Conservation (phyloP, 2,113 vertebrate genomes). For the Erythrocercus mccallii region DNA sequence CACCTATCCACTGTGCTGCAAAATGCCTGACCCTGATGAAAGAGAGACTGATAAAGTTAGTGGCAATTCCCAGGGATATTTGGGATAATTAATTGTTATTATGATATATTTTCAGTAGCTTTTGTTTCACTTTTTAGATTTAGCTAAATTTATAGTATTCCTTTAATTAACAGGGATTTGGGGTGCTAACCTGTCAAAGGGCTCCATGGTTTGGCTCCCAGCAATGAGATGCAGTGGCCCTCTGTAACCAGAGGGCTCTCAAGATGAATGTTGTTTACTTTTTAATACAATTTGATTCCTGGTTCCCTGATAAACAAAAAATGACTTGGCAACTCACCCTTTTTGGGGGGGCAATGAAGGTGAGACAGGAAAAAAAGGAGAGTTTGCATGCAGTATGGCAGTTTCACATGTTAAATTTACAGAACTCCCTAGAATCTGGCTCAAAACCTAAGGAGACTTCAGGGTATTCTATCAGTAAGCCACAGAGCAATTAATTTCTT, state of each 20-base stretch:
- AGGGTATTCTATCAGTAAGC: neutral
- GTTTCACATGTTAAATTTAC: neutral
- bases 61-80: neutral
- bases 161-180: neutral
- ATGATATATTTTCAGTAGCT: neutral
- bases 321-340: neutral
- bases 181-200: neutral
- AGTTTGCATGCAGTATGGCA: neutral
- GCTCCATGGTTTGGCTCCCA: neutral
- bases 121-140: neutral
- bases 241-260: neutral
- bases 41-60: neutral
- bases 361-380: neutral
- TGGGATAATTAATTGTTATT: neutral
- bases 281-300: conserved; percentile 5
- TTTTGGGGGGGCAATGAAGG: neutral
- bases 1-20: neutral
- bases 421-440: neutral
- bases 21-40: neutral
- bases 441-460: neutral
- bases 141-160: neutral
- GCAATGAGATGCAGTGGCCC: neutral
- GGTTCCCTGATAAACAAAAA: neutral
- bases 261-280: neutral
- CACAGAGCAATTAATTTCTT: neutral